Evolutionary conservation across 2,113 vertebrate genomes (phyloP).

Genomic region (Centropristis striata): DNA sequence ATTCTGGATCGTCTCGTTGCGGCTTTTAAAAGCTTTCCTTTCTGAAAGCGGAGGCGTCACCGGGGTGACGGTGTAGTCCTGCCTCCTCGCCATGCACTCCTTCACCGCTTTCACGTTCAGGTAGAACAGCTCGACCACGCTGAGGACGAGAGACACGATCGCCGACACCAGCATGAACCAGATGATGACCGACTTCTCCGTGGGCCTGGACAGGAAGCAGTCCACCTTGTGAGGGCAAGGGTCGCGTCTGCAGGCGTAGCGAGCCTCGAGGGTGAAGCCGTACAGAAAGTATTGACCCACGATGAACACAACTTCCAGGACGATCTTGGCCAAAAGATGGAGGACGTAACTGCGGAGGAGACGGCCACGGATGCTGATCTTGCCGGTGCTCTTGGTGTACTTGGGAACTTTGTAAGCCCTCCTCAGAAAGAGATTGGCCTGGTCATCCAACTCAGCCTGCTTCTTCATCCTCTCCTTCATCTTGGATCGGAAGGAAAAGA

Average conservation of each 20-base stretch:
- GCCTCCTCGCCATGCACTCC: constrained; percentile 87
- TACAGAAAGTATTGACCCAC: constrained; percentile 94
- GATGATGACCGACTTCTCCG: constrained; percentile 97
- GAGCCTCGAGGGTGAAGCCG: constrained; percentile 90
- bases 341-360: constrained; percentile 93
- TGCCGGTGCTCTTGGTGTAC: constrained; percentile 89
- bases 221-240: constrained; percentile 97
- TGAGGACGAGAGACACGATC: constrained; percentile 91
- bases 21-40: constrained; percentile 74
- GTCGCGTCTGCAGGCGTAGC: constrained; percentile 88
- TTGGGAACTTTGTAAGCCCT: constrained; percentile 83
- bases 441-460: constrained; percentile 73
- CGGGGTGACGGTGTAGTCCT: constrained; percentile 83
- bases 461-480: constrained; percentile 85
- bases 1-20: constrained; percentile 84
- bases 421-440: constrained; percentile 68
- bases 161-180: constrained; percentile 97
- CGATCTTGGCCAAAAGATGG: constrained; percentile 92
- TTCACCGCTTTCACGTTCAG: constrained; percentile 90
- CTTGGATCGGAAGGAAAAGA: constrained; percentile 21
- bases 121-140: constrained; percentile 93
- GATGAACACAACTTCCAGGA: constrained; percentile 93
- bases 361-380: constrained; percentile 90
- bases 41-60: constrained; percentile 73
- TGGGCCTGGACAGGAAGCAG: constrained; percentile 97